These are phyloP conservation scores for Lacanobia wlatinum DNA, from an alignment of 2,888 invertebrate species.

Conservation along the genomic window DNA sequence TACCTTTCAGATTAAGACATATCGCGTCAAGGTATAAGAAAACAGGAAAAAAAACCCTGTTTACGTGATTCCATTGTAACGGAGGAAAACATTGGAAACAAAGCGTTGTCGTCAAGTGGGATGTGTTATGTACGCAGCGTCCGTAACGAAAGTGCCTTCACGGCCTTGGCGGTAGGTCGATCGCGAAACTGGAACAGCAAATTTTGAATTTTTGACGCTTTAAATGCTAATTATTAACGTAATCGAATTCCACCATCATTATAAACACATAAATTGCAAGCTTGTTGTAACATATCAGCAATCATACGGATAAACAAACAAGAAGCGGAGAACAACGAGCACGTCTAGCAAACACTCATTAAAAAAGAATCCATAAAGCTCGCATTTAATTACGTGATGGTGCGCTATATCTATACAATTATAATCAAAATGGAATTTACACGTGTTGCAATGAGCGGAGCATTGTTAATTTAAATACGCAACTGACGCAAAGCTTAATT, in stretches of 20 bases:
- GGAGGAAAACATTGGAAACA: constrained; percentile 50
- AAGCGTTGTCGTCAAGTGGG: constrained; percentile 53
- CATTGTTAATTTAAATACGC: constrained; percentile 68
- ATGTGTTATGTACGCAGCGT: constrained; percentile 63
- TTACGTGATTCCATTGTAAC: constrained; percentile 32
- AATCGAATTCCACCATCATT: constrained; percentile 60
- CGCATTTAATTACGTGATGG: constrained; percentile 74
- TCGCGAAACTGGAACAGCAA: constrained; percentile 69
- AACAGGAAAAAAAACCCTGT: constrained; percentile 33
- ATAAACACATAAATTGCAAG: constrained; percentile 48
- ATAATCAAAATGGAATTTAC: constrained; percentile 72
- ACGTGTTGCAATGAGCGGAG: constrained; percentile 71
- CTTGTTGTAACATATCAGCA: constrained; percentile 37
- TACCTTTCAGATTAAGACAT: constrained; percentile 29
- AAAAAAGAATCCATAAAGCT: constrained; percentile 74
- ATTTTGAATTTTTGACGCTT: constrained; percentile 65
- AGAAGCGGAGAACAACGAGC: constrained; percentile 45
- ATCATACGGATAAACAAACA: constrained; percentile 43
- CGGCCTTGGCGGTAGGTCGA: constrained; percentile 75
- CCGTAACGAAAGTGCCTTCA: constrained; percentile 78
- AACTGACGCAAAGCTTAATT: constrained; percentile 65
- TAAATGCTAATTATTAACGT: constrained; percentile 66
- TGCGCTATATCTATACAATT: constrained; percentile 66
- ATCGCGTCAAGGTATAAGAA: constrained; percentile 14
- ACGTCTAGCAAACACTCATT: constrained; percentile 67